Evolutionary conservation across 2,888 invertebrate species (phyloP), one percentile per base, ranked within the genome.

Genomic region (Caenorhabditis sp.): DNA sequence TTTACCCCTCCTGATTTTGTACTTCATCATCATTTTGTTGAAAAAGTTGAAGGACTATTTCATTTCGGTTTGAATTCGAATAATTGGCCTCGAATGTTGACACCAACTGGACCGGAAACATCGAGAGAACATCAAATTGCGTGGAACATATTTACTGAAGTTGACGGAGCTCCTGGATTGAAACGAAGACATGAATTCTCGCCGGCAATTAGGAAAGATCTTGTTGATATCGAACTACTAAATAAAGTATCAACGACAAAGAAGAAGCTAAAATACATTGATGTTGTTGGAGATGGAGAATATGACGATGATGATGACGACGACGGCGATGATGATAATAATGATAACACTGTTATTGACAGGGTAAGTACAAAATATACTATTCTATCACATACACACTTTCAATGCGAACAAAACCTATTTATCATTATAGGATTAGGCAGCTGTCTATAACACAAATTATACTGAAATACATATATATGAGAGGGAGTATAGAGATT

Each of bases 1-100:
- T 59, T 59, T 24, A 43, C 49, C 3, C 59, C 59, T 1, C 3
- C 4, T n/a, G 59, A 59, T 49, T 59, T 59, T n/a, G 23, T 23
- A 1, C 43, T 59, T 17, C 59, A 59, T 14, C 59, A 59, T 49
- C 59, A 59, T 21, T 1, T 19, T 49, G 12, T 10, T 5, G 10
- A 17, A n/a, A 14, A 24, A 19, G 17, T 21, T 23, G 49, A 49
- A 1, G 59, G 49, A 14, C 3, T 59, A 5, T 8, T 31, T 17
- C 59, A 59, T 49, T 23, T 4, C 14, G 59, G 59, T 14, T 23
- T 59, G 14, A 49, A 24, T 17, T 21, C 49, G 14, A 49, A 59
- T 21, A 59, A 49, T 24, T 59, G 59, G 59, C 3, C 36, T 1
- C 2, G n/a, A 3, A 31, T 36, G 58, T 4, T 58, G 10, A 2